Conservation (phyloP, 2,113 vertebrate genomes). For the Rhynchomys soricoides region DNA sequence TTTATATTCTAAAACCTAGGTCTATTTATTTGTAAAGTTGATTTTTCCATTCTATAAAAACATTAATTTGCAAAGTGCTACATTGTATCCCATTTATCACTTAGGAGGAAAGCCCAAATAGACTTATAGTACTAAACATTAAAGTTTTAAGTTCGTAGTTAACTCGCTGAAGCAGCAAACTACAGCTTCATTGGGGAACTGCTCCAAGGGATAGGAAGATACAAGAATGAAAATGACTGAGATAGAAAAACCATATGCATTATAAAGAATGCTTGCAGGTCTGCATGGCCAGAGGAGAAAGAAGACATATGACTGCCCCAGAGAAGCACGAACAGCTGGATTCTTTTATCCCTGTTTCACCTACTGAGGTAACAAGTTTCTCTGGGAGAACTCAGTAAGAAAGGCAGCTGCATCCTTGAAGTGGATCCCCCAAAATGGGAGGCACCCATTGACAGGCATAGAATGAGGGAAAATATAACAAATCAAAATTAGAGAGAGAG, state of each 20-base stretch:
- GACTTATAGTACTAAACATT: not conserved
- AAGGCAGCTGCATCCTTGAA: slow-evolving; percentile 1
- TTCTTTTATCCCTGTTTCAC: slow-evolving; percentile 64
- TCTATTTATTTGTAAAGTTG: not conserved
- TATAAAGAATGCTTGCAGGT: slow-evolving; percentile 56
- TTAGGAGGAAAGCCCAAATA: not conserved
- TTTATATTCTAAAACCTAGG: not conserved
- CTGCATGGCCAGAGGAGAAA: slow-evolving; percentile 56
- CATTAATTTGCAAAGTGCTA: not conserved
- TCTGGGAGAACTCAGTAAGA: slow-evolving; percentile 60
- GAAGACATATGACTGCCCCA: slow-evolving; percentile 42
- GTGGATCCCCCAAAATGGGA: not conserved
- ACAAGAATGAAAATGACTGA: slow-evolving; percentile 70
- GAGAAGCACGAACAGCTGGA: slow-evolving; percentile 55
- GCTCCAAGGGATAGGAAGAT: slow-evolving; percentile 60
- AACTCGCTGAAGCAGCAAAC: slow-evolving; percentile 69
- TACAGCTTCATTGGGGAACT: slow-evolving; percentile 26
- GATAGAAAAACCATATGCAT: slow-evolving; percentile 63
- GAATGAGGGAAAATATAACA: slow-evolving; percentile 20
- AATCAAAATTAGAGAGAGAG: slow-evolving; percentile 9
- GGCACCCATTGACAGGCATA: slow-evolving; percentile 12
- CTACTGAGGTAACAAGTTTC: slow-evolving; percentile 66
- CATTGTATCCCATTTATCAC: not conserved
- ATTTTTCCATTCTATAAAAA: not conserved
- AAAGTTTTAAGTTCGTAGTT: slow-evolving; percentile 50